Evolutionary conservation across 2,113 vertebrate genomes (phyloP).

Genomic region (Ictalurus furcatus): DNA sequence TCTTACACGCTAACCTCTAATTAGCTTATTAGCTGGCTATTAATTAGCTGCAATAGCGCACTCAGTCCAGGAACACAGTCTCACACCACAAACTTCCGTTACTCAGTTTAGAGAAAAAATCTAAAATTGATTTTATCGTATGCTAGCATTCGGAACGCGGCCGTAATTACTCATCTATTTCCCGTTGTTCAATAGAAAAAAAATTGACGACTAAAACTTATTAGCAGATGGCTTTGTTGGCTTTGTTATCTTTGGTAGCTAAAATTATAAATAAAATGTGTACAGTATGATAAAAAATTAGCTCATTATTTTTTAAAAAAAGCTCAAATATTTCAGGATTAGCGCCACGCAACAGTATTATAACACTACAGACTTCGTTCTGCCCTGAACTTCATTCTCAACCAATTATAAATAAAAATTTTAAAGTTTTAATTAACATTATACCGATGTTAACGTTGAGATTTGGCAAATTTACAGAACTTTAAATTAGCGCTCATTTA

Average conservation of each 20-base stretch:
- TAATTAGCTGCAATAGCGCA: background rate
- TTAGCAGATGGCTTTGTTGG: conserved; percentile 50
- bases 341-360: background rate
- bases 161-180: background rate
- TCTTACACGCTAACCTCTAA: background rate
- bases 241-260: conserved; percentile 70
- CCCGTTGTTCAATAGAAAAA: background rate
- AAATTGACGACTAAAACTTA: background rate
- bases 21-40: background rate
- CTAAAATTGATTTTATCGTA: background rate
- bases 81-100: background rate
- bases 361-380: background rate
- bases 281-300: background rate
- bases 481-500: background rate
- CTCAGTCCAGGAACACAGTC: background rate
- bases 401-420: background rate
- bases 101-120: background rate
- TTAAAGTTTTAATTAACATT: background rate
- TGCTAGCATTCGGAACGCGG: background rate
- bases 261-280: conserved; percentile 33
- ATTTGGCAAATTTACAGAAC: conserved; percentile 12
- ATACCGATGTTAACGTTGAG: background rate
- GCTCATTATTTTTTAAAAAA: background rate
- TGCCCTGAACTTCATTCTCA: background rate
- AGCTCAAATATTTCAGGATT: background rate